A percentile compares a stretch with the other conserved stretches of the same genome.
Evolutionary conservation across 2,113 vertebrate genomes (phyloP).

Genomic region (Ardeotis arabs): DNA sequence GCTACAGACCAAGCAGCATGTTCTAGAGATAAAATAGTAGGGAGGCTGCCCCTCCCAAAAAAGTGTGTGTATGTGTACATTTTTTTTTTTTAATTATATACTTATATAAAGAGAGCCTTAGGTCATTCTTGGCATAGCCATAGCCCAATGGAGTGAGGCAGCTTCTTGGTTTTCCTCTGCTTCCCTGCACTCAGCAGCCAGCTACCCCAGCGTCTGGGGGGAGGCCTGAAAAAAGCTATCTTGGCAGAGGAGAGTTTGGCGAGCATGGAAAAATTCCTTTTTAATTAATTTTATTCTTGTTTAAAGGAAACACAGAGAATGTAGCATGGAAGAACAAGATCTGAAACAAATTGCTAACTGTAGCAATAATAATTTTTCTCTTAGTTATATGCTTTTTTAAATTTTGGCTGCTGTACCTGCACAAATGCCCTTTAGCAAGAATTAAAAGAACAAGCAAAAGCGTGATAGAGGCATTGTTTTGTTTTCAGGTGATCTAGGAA

Average conservation of each 20-base stretch:
- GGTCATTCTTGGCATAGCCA: background rate
- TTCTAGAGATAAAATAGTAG: background rate
- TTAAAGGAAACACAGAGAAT: background rate
- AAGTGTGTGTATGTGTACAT: rapidly evolving
- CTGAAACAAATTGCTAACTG: background rate
- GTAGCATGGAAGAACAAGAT: background rate
- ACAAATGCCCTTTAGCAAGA: background rate
- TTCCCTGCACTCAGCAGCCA: rapidly evolving
- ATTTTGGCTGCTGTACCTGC: background rate
- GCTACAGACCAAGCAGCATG: rapidly evolving
- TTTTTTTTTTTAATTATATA: background rate
- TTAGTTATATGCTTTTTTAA: background rate
- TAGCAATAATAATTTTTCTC: background rate
- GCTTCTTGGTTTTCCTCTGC: background rate
- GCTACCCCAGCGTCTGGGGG: background rate
- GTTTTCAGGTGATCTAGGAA: background rate
- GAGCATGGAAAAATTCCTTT: background rate
- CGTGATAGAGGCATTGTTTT: background rate
- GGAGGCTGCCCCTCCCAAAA: background rate
- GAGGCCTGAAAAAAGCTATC: background rate
- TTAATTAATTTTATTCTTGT: slow-evolving; percentile 25
- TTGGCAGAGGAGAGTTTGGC: background rate
- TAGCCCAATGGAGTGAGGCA: background rate
- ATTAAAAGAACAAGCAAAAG: background rate
- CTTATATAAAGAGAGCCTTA: background rate